phyloP scores from a whole-genome alignment of 2,888 invertebrate species.

The Macrosoma leucophasiata region DNA sequence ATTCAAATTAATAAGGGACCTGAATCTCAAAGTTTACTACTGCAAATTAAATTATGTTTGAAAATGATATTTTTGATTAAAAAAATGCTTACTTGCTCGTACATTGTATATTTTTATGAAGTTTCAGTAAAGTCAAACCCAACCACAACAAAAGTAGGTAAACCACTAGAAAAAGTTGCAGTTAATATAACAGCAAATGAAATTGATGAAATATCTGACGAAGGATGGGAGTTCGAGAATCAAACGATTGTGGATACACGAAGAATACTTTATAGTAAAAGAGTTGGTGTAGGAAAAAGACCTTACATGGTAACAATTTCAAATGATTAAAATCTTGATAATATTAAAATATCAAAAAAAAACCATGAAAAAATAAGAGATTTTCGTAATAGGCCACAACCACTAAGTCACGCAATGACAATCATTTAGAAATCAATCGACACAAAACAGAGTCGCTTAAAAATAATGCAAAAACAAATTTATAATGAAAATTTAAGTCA shows the following conservation, averaged over 20 bases:
- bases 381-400: no score
- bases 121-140: no score
- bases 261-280: conserved; percentile 57
- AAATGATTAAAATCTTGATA: no score
- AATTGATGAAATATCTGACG: conserved; percentile 42
- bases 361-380: no score
- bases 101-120: no score
- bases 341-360: no score
- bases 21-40: background rate
- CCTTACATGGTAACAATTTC: conserved; percentile 67
- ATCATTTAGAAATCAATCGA: no score
- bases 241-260: conserved; percentile 49
- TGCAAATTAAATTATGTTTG: background rate
- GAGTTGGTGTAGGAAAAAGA: conserved; percentile 41
- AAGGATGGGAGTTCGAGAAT: conserved; percentile 59
- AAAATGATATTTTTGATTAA: background rate
- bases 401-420: no score
- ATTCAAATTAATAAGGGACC: conserved; percentile 1
- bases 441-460: no score
- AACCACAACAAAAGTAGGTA: conserved; percentile 18
- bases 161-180: conserved; percentile 11
- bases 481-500: no score
- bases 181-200: conserved; percentile 11
- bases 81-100: no score
- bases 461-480: no score